Base-by-base conservation (phyloP, 2,888 invertebrate genomes). In the Charanyca ferruginea region DNA sequence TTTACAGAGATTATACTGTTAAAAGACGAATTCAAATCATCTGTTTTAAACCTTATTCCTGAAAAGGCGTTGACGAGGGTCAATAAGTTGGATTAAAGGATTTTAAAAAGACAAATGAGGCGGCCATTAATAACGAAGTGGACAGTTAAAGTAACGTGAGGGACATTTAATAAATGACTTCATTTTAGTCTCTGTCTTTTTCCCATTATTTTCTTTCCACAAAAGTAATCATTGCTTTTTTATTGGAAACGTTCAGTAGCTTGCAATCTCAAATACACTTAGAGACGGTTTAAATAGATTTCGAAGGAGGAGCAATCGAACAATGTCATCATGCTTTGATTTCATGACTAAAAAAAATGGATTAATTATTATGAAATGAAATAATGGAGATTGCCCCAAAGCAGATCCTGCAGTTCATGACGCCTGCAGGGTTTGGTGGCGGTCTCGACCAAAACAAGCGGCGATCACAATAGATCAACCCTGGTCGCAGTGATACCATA, bases 131-230 rank as follows among this genome's bases (percentile, higher is more conserved):
- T 81, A 62, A 63, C 16, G 9, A 22, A 48, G 51, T 63, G 28
- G 62, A 67, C 69, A 61, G 59, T 41, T 23, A 59, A 58, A 60
- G 60, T 61, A 61, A 9, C 28, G 44, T 6, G 23, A 25, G 49
- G 67, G 68, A 72, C 74, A 67, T 82, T 59, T 66, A 67, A 80
- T 64, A 78, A 77, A 85, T 79, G 73, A 80, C 74, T 73, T 74
- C 69, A 79, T 79, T 81, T 75, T 75, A 73, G 55, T 55, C 35
- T 42, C 13, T 51, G 18, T 58, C 49, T 54, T 66, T 54, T 73
- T 54, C 60, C 69, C 71, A 81, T 77, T 69, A 74, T 32, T 66
- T 66, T 69, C 64, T 69, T 47, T 61, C 44, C 32, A 51, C 38
- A 16, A 48, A 51, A 66, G 42, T 51, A 60, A 65, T 53, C 18